Evolutionary conservation across 2,113 vertebrate species (phyloP).

Genomic region (Phylloscopus trochiloides): DNA sequence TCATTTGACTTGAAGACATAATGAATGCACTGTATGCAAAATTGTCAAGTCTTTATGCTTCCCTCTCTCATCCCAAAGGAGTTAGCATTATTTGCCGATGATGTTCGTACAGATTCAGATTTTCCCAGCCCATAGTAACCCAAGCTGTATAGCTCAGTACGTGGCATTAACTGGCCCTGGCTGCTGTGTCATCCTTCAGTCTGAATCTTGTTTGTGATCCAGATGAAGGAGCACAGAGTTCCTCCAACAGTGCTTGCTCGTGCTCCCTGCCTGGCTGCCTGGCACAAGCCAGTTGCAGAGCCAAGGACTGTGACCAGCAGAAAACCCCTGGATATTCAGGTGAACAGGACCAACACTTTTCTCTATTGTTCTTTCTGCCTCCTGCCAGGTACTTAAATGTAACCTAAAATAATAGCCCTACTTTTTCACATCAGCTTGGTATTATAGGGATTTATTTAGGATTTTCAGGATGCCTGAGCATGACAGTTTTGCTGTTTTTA

Average conservation of each 20-base stretch:
- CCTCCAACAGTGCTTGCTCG: fast-evolving
- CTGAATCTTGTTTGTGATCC: not conserved
- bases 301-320: not conserved
- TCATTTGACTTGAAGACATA: not conserved
- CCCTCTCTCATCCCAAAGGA: not conserved
- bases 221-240: not conserved
- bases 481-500: not conserved
- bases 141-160: not conserved
- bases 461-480: not conserved
- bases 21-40: not conserved
- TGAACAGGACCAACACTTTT: not conserved
- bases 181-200: not conserved
- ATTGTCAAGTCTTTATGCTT: not conserved
- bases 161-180: not conserved
- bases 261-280: not conserved
- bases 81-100: not conserved
- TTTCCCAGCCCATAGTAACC: not conserved
- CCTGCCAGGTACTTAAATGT: not conserved
- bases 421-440: not conserved
- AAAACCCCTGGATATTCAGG: not conserved
- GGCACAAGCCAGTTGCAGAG: not conserved
- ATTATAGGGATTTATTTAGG: not conserved
- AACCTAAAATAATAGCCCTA: not conserved
- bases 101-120: fast-evolving
- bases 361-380: not conserved